Base-by-base conservation (phyloP, 2,113 vertebrate species). In the Callipepla squamata region DNA sequence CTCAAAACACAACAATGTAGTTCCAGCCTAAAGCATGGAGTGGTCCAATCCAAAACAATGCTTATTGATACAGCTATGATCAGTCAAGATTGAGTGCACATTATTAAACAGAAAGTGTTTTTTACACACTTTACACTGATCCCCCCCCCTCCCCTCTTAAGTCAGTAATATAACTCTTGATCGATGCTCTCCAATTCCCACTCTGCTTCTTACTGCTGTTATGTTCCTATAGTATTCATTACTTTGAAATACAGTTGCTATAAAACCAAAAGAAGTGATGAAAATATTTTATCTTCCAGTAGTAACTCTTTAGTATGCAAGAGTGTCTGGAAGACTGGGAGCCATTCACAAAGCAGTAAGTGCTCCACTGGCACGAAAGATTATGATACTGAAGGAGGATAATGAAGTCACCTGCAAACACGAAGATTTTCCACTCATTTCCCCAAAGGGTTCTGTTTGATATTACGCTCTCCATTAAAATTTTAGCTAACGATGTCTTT, bases 341-440 rank as follows among this genome's bases (percentile, higher is more conserved):
- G 50, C 38, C 22, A 6, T 23, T 32, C 32, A 21, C 16, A n/a
- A n/a, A 14, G 51, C 53, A 53, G 11, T 4, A 34, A 32, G 28
- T 48, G 8, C 30, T 16, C 12, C 32, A 13, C 11, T 55, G 53
- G 70, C 40, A 36, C 34, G 23, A 13, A 55, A 30, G 61, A 25
- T 3, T 19, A 32, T 26, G 36, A 58, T 1, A 6, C 51, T 3
- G 32, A 18, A 44, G 44, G 26, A 25, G 38, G n/a, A 25, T 5
- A 26, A 25, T 4, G 28, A 47, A 17, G 34, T 34, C 61, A 63
- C 50, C 44, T 11, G 44, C 13, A 32, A 26, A 50, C 25, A n/a
- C 0, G 19, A 45, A 6, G 1, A 8, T 7, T 50, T 50, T 50
- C 9, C 17, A 8, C 36, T 21, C 7, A 7, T 45, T 61, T 44